Evolutionary conservation across 1,140 invertebrate species (phyloP), one percentile per base, ranked within the genome.

Genomic region (Drosophila rufa): DNA sequence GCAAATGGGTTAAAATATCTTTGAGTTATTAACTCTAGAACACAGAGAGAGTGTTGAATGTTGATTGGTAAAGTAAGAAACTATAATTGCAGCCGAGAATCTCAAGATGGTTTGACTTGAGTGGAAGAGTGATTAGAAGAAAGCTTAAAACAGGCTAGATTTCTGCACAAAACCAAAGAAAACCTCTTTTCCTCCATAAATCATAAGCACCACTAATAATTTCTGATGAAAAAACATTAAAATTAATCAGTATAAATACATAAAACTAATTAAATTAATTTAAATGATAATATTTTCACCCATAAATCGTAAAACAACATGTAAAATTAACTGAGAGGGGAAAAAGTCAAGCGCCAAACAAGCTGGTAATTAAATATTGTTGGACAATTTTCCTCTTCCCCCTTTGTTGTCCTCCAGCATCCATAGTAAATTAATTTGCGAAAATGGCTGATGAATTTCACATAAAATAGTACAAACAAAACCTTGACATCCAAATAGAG

Each of bases 1-100:
- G 70, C 55, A 87, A 87, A 76, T 76, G 80, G 55, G 67, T 66
- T 71, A 80, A 79, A 67, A 79, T 75, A 61, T 73, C 69, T 79
- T 82, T 79, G 68, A 75, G 67, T 64, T 75, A 69, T 82, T 47
- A 40, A 43, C 53, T 60, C 68, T 27, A 17, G 22, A 55, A n/a
- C 15, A 12, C 14, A 27, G 42, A 57, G 50, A 55, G 48, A 27
- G 51, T 71, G 42, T 60, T 48, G 53, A 71, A 71, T 71, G 48
- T 56, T 70, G 66, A 69, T 71, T 71, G 65, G 50, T 22, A 14
- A 30, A 40, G 50, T 43, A 55, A 51, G 45, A 73, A 60, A 51
- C 38, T 73, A 22, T 73, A 73, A 73, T 60, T 60, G 69, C 38
- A 30, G 7, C 2, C 25, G 2, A 38, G 67, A 70, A 42, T 73